phyloP scores from a whole-genome alignment of 1,140 invertebrate species.

The Pseudachorutes palmiensis region DNA sequence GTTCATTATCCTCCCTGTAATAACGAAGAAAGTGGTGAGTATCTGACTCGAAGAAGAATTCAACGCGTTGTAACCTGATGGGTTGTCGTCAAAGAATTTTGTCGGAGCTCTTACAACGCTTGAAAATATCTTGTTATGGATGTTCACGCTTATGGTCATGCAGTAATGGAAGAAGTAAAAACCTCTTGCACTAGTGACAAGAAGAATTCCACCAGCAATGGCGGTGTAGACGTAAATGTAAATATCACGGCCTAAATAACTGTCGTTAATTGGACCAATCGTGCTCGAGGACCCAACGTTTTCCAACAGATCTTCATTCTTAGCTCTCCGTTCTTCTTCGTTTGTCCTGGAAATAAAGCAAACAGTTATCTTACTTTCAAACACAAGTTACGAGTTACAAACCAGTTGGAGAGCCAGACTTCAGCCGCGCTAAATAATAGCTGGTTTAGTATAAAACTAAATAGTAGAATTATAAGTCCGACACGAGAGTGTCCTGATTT shows the following conservation, averaged over 20 bases:
- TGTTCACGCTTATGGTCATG: constrained; percentile 64
- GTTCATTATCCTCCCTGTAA: constrained; percentile 38
- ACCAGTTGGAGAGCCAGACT: constrained; percentile 31
- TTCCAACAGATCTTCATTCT: background rate
- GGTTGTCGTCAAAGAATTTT: constrained; percentile 81
- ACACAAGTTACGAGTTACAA: background rate
- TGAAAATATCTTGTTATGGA: constrained; percentile 68
- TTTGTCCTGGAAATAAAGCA: constrained; percentile 14
- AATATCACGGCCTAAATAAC: background rate
- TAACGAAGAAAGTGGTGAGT: too few species aligned
- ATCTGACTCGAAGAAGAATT: too few species aligned
- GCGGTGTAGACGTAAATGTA: constrained; percentile 27
- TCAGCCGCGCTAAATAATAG: constrained; percentile 15
- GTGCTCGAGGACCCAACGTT: background rate
- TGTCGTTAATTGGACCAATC: too few species aligned
- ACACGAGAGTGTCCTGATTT: constrained; percentile 18
- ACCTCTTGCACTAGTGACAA: constrained; percentile 39
- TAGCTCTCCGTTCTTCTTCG: constrained; percentile 19
- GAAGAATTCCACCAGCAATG: constrained; percentile 16
- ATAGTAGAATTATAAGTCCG: constrained; percentile 14
- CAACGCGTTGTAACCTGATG: constrained; percentile 50
- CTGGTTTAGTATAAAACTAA: constrained; percentile 24
- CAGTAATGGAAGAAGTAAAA: constrained; percentile 68
- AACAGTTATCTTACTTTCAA: too few species aligned
- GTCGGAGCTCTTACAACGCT: constrained; percentile 72